Evolutionary conservation across 1,140 invertebrate genomes (phyloP).

Genomic region (Lanistes nyassanus): DNA sequence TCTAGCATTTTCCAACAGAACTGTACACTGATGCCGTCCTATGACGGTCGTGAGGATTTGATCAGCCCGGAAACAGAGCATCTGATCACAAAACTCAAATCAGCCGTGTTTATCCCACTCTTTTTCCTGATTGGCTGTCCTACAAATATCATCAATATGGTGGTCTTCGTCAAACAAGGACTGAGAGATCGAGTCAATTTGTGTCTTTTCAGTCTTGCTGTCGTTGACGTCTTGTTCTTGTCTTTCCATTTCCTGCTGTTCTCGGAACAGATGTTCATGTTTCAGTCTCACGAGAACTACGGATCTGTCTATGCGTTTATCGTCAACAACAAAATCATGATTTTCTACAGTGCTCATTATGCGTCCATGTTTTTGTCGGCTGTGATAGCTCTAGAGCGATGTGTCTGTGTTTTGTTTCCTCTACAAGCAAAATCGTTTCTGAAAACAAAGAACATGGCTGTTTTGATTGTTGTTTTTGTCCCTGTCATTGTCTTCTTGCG

Average conservation of each 20-base stretch:
- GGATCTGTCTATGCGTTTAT: neutral
- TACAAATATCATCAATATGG: neutral
- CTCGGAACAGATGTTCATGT: neutral
- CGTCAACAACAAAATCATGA: neutral
- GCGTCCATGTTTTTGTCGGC: neutral
- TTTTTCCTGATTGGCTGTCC: slow-evolving; percentile 5
- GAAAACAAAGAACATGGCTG: neutral
- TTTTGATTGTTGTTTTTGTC: neutral
- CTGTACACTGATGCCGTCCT: too few relatives aligned
- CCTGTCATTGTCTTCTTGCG: neutral
- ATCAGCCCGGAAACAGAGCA: neutral
- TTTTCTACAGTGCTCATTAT: neutral
- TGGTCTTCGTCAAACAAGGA: slow-evolving; percentile 9
- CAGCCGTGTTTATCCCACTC: neutral
- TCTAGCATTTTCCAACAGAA: too few relatives aligned
- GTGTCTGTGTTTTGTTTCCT: neutral
- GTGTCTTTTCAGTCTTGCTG: slow-evolving; percentile 1
- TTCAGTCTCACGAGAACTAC: neutral
- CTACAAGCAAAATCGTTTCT: neutral
- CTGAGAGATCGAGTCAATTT: slow-evolving; percentile 12
- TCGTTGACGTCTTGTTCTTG: neutral
- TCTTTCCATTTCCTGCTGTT: neutral
- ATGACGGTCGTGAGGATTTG: neutral
- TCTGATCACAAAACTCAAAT: neutral
- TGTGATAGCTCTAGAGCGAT: neutral